Evolutionary conservation across 2,888 invertebrate species (phyloP).

Genomic region (Tanypteryx hageni): DNA sequence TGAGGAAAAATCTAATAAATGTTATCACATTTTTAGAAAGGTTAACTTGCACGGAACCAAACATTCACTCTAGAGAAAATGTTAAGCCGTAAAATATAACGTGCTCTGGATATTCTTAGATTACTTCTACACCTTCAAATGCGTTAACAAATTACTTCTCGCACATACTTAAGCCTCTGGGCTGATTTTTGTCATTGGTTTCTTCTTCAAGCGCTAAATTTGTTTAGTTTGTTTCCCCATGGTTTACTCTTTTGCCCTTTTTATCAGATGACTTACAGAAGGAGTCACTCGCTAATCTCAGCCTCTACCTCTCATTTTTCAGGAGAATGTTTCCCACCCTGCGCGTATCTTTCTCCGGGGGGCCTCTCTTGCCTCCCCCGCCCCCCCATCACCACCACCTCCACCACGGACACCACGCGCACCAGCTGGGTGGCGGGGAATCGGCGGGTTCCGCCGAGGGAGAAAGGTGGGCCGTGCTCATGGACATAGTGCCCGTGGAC

Average conservation of each 20-base stretch:
- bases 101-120: no score
- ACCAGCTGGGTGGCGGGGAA: not conserved
- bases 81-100: no score
- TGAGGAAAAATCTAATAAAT: no score
- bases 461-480: constrained; percentile 83
- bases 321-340: constrained; percentile 91
- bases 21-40: no score
- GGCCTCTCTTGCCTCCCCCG: constrained; percentile 72
- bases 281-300: not conserved
- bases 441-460: constrained; percentile 18
- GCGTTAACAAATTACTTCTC: not conserved
- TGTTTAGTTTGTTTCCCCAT: no score
- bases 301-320: constrained; percentile 68
- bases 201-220: no score
- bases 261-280: not conserved
- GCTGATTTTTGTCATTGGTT: no score
- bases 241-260: not conserved
- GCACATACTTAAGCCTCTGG: no score
- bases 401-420: not conserved
- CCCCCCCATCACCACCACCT: constrained; percentile 47
- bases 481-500: constrained; percentile 90
- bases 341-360: constrained; percentile 84
- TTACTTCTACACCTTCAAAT: no score
- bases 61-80: no score
- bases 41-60: no score